These are phyloP conservation scores for Cardiocondyla obscurior DNA, from an alignment of 1,140 invertebrate species.

Conservation along the genomic window DNA sequence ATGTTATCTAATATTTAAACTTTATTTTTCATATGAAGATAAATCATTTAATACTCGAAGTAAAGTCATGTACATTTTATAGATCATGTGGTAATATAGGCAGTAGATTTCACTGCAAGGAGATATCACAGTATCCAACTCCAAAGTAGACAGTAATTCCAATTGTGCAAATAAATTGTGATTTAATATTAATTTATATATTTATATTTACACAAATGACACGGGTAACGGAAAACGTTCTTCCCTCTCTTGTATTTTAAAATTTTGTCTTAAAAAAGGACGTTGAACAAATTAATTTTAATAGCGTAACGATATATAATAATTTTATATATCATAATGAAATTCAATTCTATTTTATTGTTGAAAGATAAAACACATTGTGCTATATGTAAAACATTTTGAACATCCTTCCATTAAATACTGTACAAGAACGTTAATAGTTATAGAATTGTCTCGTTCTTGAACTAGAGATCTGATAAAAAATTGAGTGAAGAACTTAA, in stretches of 20 bases:
- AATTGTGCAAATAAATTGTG: background rate
- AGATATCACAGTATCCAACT: conserved; percentile 13
- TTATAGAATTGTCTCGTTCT: background rate
- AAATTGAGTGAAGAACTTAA: no score
- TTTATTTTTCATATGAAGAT: conserved; percentile 54
- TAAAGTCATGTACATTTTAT: conserved; percentile 38
- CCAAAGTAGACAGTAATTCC: conserved; percentile 7
- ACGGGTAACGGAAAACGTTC: conserved; percentile 17
- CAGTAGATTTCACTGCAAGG: background rate
- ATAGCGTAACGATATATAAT: conserved; percentile 5
- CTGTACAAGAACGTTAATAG: background rate
- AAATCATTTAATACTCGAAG: conserved; percentile 31
- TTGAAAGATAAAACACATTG: background rate
- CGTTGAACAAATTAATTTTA: conserved; percentile 12
- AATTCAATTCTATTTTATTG: conserved; percentile 9
- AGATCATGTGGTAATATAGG: conserved; percentile 8
- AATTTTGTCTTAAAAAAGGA: background rate
- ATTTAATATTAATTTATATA: conserved; percentile 42
- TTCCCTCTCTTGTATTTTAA: conserved; percentile 20
- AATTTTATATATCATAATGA: conserved; percentile 4
- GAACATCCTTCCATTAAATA: conserved; percentile 1
- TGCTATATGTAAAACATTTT: background rate
- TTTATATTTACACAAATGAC: conserved; percentile 27
- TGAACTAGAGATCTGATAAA: background rate
- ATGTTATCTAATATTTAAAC: conserved; percentile 48